phyloP scores from a whole-genome alignment of 2,888 invertebrate species.

The Laspeyria flexula region DNA sequence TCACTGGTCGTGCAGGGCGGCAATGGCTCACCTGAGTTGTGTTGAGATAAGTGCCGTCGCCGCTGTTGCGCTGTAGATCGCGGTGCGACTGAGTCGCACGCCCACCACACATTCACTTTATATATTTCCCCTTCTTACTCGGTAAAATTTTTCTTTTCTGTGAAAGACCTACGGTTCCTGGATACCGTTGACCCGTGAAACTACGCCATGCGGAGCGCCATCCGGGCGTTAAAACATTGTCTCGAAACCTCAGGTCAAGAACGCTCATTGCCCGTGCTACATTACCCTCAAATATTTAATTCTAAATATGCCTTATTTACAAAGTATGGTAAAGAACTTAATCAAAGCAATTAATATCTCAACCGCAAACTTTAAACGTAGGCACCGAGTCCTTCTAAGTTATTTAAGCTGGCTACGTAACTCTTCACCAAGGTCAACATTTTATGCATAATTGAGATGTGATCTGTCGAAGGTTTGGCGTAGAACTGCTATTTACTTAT shows the following conservation, averaged over 20 bases:
- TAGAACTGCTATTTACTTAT: slow-evolving; percentile 6
- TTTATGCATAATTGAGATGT: slow-evolving; percentile 2
- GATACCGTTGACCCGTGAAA: slow-evolving; percentile 62
- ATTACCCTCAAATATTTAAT: not conserved
- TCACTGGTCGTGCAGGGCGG: slow-evolving; percentile 28
- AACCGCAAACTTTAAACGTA: not conserved
- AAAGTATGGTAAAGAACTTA: not conserved
- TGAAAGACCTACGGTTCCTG: slow-evolving; percentile 57
- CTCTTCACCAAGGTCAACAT: not conserved
- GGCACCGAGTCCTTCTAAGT: not conserved
- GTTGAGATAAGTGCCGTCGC: slow-evolving; percentile 32
- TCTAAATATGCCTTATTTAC: not conserved
- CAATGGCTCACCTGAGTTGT: slow-evolving; percentile 56
- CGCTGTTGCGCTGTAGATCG: slow-evolving; percentile 60
- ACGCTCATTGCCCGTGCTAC: slow-evolving; percentile 24
- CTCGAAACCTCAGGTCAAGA: slow-evolving; percentile 47
- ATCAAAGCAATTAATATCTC: not conserved
- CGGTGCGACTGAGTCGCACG: slow-evolving; percentile 77
- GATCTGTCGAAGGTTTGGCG: not conserved
- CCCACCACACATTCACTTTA: slow-evolving; percentile 69
- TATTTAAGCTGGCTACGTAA: not conserved
- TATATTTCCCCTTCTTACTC: slow-evolving; percentile 72
- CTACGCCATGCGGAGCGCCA: slow-evolving; percentile 30
- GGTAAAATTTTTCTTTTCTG: slow-evolving; percentile 58
- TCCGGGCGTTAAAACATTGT: slow-evolving; percentile 51